These are phyloP conservation scores for Allolobophora icterica DNA, from an alignment of 2,888 invertebrate genomes.

Conservation along the genomic window DNA sequence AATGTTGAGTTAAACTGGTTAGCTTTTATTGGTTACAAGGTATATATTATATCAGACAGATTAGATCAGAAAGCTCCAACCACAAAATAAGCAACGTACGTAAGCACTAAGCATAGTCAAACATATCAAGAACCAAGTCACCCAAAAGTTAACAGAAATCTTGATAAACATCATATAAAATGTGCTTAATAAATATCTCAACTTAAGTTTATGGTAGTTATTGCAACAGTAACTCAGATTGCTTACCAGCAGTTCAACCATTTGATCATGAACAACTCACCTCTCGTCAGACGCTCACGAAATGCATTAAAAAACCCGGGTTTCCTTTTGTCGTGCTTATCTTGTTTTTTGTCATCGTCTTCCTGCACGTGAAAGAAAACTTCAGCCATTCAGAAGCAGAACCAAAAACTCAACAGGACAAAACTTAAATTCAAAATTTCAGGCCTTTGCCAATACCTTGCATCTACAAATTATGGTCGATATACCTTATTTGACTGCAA, in stretches of 20 bases:
- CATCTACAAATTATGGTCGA: background rate
- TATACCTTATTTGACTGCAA: background rate
- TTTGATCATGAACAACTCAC: slow-evolving; percentile 46
- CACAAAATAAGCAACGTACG: background rate
- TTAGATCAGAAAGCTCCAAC: background rate
- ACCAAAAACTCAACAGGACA: background rate
- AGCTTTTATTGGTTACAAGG: too few species aligned
- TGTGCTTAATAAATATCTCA: background rate
- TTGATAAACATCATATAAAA: background rate
- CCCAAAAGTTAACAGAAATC: background rate
- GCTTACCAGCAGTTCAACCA: background rate
- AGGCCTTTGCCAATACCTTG: background rate
- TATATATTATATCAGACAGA: background rate
- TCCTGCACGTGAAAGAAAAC: background rate
- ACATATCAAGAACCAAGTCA: background rate
- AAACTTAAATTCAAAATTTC: background rate
- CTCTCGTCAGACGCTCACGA: slow-evolving; percentile 66
- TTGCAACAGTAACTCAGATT: background rate
- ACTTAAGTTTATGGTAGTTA: background rate
- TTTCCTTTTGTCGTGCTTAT: slow-evolving; percentile 66
- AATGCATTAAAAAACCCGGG: slow-evolving; percentile 78
- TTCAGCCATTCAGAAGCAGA: background rate
- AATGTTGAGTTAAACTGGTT: too few species aligned
- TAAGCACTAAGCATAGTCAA: background rate
- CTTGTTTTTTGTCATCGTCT: slow-evolving; percentile 64